Conservation (phyloP, 2,888 invertebrate species). For the Apamea crenata region DNA sequence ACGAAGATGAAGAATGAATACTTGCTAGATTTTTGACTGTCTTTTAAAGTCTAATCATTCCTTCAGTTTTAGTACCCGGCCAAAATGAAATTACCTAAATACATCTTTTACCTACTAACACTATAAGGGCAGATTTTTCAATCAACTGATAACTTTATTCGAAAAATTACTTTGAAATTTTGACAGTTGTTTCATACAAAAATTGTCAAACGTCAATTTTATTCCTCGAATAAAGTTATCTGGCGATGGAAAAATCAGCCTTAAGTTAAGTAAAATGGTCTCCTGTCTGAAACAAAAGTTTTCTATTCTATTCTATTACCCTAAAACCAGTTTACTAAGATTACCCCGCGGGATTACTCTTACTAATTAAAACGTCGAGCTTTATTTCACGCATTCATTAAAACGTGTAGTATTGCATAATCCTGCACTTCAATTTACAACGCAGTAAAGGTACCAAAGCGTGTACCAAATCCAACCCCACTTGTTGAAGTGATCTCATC, state of each 20-base stretch:
- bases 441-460: slow-evolving; percentile 33
- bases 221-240: no score
- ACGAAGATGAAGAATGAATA: neutral
- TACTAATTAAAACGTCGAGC: slow-evolving; percentile 31
- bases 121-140: no score
- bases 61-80: neutral
- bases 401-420: slow-evolving; percentile 44
- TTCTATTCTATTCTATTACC: neutral
- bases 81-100: neutral
- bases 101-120: neutral
- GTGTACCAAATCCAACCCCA: slow-evolving; percentile 49
- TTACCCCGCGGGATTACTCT: slow-evolving; percentile 1
- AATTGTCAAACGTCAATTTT: no score
- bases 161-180: no score
- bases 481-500: slow-evolving; percentile 64
- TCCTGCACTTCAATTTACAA: slow-evolving; percentile 39
- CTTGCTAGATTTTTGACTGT: neutral
- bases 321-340: slow-evolving; percentile 3
- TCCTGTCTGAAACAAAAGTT: no score
- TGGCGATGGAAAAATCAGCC: no score
- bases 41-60: neutral
- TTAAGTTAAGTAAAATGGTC: no score
- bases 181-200: no score
- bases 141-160: no score
- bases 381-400: slow-evolving; percentile 25